Evolutionary conservation across 2,888 invertebrate species (phyloP).

Genomic region (Cephonodes hylas): DNA sequence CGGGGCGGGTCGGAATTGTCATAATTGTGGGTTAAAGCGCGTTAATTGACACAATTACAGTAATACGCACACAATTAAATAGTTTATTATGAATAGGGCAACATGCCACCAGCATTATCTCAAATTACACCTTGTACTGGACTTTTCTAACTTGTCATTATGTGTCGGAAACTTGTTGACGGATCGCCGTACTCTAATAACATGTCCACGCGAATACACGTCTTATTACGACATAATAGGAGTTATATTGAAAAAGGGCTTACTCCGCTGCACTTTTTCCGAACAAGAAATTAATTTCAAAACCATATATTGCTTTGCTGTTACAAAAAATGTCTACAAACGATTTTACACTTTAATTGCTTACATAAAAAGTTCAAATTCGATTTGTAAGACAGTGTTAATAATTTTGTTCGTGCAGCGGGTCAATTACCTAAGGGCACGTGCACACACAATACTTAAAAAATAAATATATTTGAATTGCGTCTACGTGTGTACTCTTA

Average conservation of each 20-base stretch:
- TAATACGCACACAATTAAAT: slow-evolving; percentile 57
- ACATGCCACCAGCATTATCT: slow-evolving; percentile 51
- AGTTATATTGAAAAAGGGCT: background rate
- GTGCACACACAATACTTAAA: slow-evolving; percentile 24
- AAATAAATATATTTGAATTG: slow-evolving; percentile 22
- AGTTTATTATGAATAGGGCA: slow-evolving; percentile 51
- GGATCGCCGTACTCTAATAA: background rate
- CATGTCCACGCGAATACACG: background rate
- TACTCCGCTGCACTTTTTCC: slow-evolving; percentile 20
- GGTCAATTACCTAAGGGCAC: slow-evolving; percentile 48
- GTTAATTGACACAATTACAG: slow-evolving; percentile 52
- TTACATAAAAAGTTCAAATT: slow-evolving; percentile 22
- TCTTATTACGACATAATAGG: background rate
- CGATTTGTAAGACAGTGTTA: background rate
- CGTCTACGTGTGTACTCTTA: slow-evolving; percentile 16
- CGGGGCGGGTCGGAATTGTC: slow-evolving; percentile 30
- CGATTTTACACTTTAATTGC: slow-evolving; percentile 20
- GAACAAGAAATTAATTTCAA: slow-evolving; percentile 34
- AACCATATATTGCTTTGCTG: slow-evolving; percentile 26
- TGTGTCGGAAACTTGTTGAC: slow-evolving; percentile 23
- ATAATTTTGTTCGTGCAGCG: slow-evolving; percentile 27
- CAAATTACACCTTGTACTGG: slow-evolving; percentile 58
- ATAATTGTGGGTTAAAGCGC: slow-evolving; percentile 58
- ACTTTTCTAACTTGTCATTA: slow-evolving; percentile 42
- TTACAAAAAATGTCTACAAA: background rate